Evolutionary conservation across 2,888 invertebrate genomes (phyloP).

Genomic region (Ormyrus pomaceus): DNA sequence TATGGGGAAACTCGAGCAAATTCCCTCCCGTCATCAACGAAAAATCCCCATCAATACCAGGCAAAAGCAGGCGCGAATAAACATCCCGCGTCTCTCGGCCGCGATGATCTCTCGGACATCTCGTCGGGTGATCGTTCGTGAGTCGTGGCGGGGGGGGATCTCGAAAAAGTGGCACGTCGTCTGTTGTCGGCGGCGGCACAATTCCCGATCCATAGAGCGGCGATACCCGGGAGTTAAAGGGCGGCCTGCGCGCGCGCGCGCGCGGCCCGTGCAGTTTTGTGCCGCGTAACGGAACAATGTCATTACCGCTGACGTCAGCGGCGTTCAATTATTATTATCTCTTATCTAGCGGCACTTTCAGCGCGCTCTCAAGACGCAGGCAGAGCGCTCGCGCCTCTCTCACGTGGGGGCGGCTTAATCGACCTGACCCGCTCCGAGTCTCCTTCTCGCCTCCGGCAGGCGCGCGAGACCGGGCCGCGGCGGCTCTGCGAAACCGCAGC

Average conservation of each 20-base stretch:
- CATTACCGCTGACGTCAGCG: constrained; percentile 54
- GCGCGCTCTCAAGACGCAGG: not conserved
- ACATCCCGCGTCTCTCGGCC: too few relatives aligned
- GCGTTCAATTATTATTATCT: constrained; percentile 57
- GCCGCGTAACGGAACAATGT: constrained; percentile 55
- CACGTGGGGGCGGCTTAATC: constrained; percentile 46
- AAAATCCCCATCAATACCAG: too few relatives aligned
- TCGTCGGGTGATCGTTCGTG: too few relatives aligned
- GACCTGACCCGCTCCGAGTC: constrained; percentile 47
- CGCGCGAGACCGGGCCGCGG: not conserved
- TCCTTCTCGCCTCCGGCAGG: not conserved
- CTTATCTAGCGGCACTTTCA: constrained; percentile 56
- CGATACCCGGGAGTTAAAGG: constrained; percentile 10
- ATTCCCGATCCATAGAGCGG: too few relatives aligned
- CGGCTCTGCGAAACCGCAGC: not conserved
- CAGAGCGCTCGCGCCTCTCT: not conserved
- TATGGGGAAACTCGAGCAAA: too few relatives aligned
- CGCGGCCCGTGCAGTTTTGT: constrained; percentile 20
- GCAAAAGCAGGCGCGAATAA: too few relatives aligned
- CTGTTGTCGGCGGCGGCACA: too few relatives aligned
- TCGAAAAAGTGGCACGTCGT: too few relatives aligned
- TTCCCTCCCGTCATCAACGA: too few relatives aligned
- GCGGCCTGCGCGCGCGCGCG: too few relatives aligned
- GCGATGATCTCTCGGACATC: too few relatives aligned
- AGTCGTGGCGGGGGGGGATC: too few relatives aligned